Conservation (phyloP, 2,888 invertebrate species). For the Pristionchus mayeri region DNA sequence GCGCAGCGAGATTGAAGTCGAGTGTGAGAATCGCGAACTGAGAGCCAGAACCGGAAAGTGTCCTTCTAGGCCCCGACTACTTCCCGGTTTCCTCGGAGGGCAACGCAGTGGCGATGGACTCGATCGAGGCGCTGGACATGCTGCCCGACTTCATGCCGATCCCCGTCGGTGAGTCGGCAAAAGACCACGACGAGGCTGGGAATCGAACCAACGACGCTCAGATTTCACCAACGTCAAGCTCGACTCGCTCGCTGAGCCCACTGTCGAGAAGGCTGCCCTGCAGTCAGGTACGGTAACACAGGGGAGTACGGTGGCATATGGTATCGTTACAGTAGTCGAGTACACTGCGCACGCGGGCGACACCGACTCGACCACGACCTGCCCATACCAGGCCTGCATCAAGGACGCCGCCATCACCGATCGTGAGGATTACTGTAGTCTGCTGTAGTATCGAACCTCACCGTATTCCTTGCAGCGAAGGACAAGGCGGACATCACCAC, state of each 20-base stretch:
- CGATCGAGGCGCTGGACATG: slow-evolving; percentile 1
- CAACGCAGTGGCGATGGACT: neutral
- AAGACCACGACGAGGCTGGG: neutral
- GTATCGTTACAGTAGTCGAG: neutral
- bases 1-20: neutral
- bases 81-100: neutral
- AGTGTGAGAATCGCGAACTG: neutral
- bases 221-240: neutral
- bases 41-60: too few relatives aligned
- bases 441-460: neutral
- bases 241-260: neutral
- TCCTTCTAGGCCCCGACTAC: neutral
- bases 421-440: neutral
- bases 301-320: neutral
- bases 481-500: neutral
- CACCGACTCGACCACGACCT: neutral
- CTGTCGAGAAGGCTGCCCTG: neutral
- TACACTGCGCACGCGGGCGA: neutral
- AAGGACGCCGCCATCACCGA: neutral
- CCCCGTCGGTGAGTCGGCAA: slow-evolving; percentile 17
- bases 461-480: neutral
- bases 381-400: neutral
- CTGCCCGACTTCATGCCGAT: neutral
- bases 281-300: neutral
- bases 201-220: neutral